Percentiles rank a stretch among this genome's conserved stretches.
Evolutionary conservation across 1,140 invertebrate species (phyloP).

Genomic region (Drusus annulatus): DNA sequence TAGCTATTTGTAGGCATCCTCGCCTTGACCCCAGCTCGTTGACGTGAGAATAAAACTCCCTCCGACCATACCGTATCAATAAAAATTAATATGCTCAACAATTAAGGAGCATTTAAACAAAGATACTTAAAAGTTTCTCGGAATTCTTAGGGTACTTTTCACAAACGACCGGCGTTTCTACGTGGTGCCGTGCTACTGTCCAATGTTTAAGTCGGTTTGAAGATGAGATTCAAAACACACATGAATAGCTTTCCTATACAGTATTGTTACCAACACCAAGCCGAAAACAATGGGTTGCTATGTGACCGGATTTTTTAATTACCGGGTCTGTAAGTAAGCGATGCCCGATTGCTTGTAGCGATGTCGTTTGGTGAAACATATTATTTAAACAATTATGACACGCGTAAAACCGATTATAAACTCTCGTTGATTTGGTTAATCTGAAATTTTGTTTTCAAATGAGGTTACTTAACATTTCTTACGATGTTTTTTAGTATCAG

Average conservation of each 20-base stretch:
- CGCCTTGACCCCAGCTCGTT: constrained; percentile 49
- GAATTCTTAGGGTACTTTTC: neutral
- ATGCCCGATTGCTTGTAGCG: neutral
- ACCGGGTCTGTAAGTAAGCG: constrained; percentile 19
- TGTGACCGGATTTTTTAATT: constrained; percentile 50
- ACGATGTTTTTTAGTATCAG: too few species aligned
- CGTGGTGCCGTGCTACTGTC: neutral
- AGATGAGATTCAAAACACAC: constrained; percentile 10
- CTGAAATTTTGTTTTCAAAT: too few species aligned
- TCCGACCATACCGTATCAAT: neutral
- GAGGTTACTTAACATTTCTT: too few species aligned
- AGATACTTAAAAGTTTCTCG: neutral
- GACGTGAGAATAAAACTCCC: constrained; percentile 41
- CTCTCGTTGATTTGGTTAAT: too few species aligned
- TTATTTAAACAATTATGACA: constrained; percentile 4
- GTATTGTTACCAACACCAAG: constrained; percentile 22
- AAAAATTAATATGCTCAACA: neutral
- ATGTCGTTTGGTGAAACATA: neutral
- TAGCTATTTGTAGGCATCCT: constrained; percentile 53
- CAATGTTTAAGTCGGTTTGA: neutral
- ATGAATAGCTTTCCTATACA: constrained; percentile 23
- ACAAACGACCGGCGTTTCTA: neutral
- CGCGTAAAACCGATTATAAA: neutral
- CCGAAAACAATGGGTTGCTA: constrained; percentile 43
- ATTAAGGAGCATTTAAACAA: neutral